phyloP scores from a whole-genome alignment of 2,888 invertebrate genomes.

The Agrilus cyanescens region DNA sequence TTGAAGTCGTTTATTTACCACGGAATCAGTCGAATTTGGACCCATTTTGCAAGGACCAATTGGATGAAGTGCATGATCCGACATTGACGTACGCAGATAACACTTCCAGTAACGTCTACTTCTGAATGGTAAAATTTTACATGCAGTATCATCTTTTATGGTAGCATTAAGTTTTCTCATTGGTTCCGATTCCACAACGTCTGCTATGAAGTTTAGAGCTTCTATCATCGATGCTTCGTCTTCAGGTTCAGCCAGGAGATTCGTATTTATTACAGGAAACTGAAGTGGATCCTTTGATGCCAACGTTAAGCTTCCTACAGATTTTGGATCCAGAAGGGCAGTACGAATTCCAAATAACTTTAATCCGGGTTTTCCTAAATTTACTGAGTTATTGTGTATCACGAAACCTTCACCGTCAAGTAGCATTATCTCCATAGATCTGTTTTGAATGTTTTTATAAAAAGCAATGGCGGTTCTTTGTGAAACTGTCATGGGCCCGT shows the following conservation, averaged over 20 bases:
- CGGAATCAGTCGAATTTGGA: slow-evolving; percentile 35
- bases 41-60: slow-evolving; percentile 44
- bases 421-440: no score
- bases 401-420: no score
- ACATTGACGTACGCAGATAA: slow-evolving; percentile 30
- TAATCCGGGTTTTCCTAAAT: slow-evolving; percentile 6
- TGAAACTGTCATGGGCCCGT: slow-evolving; percentile 11
- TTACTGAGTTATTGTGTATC: no score
- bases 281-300: slow-evolving; percentile 20
- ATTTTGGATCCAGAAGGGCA: slow-evolving; percentile 19
- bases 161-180: slow-evolving; percentile 46
- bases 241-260: slow-evolving; percentile 16
- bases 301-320: slow-evolving; percentile 19
- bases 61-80: slow-evolving; percentile 38
- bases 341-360: slow-evolving; percentile 12
- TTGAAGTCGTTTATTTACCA: slow-evolving; percentile 40
- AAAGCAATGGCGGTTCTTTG: no score
- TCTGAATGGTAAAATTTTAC: slow-evolving; percentile 26
- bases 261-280: slow-evolving; percentile 21
- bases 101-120: slow-evolving; percentile 40
- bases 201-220: slow-evolving; percentile 37
- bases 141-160: slow-evolving; percentile 40
- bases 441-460: no score
- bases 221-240: slow-evolving; percentile 50
- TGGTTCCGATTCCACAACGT: slow-evolving; percentile 36